Conservation (phyloP, 2,888 invertebrate genomes). For the Drosophila differens region DNA sequence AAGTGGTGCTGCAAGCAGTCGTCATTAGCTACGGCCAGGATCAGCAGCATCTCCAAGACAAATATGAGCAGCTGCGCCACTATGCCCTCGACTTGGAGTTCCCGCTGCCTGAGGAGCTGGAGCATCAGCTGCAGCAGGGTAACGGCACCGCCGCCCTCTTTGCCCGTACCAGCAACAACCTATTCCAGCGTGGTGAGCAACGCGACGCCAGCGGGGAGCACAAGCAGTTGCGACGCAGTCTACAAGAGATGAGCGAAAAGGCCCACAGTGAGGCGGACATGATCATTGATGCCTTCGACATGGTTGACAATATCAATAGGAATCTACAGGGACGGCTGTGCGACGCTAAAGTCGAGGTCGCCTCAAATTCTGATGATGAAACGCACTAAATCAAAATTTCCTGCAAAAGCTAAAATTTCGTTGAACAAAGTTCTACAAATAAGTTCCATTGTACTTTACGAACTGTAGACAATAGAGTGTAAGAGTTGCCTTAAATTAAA, state of each 20-base stretch:
- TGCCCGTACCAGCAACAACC: constrained; percentile 31
- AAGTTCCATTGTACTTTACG: not conserved
- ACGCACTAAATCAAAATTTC: constrained; percentile 2
- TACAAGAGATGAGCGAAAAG: constrained; percentile 54
- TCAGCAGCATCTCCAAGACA: constrained; percentile 38
- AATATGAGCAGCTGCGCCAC: constrained; percentile 43
- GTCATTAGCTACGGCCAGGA: constrained; percentile 67
- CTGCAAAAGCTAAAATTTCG: not conserved
- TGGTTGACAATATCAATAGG: constrained; percentile 67
- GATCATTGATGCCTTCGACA: constrained; percentile 69
- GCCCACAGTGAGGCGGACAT: constrained; percentile 58
- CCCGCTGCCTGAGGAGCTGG: constrained; percentile 45
- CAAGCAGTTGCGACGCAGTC: constrained; percentile 40
- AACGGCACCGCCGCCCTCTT: constrained; percentile 50
- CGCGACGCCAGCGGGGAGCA: constrained; percentile 69
- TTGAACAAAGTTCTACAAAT: constrained; percentile 79
- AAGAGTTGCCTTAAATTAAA: not conserved
- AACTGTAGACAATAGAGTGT: not conserved
- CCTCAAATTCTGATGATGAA: constrained; percentile 26
- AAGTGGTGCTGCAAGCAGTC: constrained; percentile 65
- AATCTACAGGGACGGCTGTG: constrained; percentile 45
- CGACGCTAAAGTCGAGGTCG: not conserved
- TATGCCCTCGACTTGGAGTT: constrained; percentile 44
- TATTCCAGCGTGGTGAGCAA: constrained; percentile 62
- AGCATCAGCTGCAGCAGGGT: constrained; percentile 40